Percentiles rank a stretch among this genome's conserved stretches.
Evolutionary conservation across 53 echinoderm and acorn worm species (phyloP).

Genomic region (Arbacia lixula): DNA sequence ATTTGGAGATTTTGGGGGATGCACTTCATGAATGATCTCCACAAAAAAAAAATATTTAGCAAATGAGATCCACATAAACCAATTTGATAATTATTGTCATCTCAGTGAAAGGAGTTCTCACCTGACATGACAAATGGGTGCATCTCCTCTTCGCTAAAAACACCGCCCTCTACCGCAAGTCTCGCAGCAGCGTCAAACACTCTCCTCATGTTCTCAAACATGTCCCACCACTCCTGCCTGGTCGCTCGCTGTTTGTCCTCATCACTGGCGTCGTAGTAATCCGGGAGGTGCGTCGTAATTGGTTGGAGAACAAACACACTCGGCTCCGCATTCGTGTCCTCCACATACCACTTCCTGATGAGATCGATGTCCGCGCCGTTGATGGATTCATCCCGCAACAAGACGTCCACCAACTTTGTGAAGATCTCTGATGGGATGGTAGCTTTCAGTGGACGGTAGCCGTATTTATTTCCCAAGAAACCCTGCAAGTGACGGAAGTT

Average conservation of each 20-base stretch:
- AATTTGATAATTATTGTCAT: too few relatives aligned
- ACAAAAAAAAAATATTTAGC: too few relatives aligned
- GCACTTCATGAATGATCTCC: too few relatives aligned
- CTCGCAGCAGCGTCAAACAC: slow-evolving; percentile 67
- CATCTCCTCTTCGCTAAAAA: slow-evolving; percentile 65
- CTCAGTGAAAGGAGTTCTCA: too few relatives aligned
- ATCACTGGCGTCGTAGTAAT: slow-evolving; percentile 76
- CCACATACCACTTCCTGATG: slow-evolving; percentile 75
- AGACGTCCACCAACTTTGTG: slow-evolving; percentile 52
- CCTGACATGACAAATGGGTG: slow-evolving; percentile 75
- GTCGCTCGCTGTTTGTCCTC: slow-evolving; percentile 59
- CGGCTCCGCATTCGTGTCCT: slow-evolving; percentile 84
- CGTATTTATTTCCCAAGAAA: slow-evolving; percentile 90
- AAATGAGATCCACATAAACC: too few relatives aligned
- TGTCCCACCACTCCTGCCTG: slow-evolving; percentile 78
- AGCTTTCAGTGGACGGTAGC: slow-evolving; percentile 83
- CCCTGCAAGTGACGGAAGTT: slow-evolving; percentile 57
- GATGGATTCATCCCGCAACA: slow-evolving; percentile 37
- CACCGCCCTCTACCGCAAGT: slow-evolving; percentile 55
- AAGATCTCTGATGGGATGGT: slow-evolving; percentile 65
- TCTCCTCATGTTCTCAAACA: slow-evolving; percentile 58
- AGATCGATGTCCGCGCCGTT: slow-evolving; percentile 47
- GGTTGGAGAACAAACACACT: slow-evolving; percentile 82
- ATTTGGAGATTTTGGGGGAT: too few relatives aligned
- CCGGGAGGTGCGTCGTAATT: slow-evolving; percentile 71